Percentiles rank a stretch among this genome's conserved stretches.
phyloP scores from a whole-genome alignment of 2,888 invertebrate species.

The Rapana venosa region DNA sequence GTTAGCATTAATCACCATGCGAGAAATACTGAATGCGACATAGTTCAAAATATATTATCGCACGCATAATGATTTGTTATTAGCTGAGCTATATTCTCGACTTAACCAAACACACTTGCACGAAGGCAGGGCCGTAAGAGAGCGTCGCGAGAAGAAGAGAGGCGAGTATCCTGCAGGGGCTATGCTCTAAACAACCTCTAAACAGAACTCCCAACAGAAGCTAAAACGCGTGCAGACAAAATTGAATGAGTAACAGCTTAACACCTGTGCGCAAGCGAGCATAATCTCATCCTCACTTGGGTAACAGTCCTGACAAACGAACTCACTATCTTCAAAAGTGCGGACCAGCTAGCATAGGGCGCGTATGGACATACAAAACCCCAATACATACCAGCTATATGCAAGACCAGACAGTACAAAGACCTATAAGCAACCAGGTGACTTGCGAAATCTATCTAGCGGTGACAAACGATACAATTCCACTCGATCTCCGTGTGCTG shows the following conservation, averaged over 20 bases:
- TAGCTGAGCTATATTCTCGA: too few species aligned
- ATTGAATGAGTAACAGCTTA: background rate
- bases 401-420: conserved; percentile 51
- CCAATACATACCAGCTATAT: conserved; percentile 63
- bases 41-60: too few species aligned
- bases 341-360: conserved; percentile 68
- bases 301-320: conserved; percentile 37
- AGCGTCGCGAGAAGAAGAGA: too few species aligned
- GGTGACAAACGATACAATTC: conserved; percentile 74
- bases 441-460: conserved; percentile 69
- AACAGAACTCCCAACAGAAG: too few species aligned
- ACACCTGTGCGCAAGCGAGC: conserved; percentile 24
- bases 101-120: too few species aligned
- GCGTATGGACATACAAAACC: conserved; percentile 66
- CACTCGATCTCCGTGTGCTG: conserved; percentile 68
- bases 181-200: too few species aligned
- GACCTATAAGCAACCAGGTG: background rate
- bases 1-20: too few species aligned
- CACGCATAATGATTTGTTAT: too few species aligned
- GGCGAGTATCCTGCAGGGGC: too few species aligned
- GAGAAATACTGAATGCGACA: too few species aligned
- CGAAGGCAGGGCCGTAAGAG: too few species aligned
- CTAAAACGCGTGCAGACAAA: too few species aligned
- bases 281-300: background rate
- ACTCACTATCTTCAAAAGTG: conserved; percentile 60